Base-by-base conservation (phyloP, 2,888 invertebrate species). In the Muschampia plurimacula region DNA sequence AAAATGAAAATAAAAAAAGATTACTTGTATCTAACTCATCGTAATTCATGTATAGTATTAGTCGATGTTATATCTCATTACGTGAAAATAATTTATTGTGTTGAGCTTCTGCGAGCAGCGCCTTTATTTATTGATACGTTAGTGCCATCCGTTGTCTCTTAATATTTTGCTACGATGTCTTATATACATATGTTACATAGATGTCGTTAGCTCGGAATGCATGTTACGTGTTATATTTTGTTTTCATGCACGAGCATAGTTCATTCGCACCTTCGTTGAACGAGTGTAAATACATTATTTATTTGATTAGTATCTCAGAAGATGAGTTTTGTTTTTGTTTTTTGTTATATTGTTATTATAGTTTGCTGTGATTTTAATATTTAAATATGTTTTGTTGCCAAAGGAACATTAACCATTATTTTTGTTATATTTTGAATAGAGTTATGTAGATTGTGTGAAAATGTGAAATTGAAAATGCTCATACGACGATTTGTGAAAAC, bases 1-100 rank as follows among this genome's bases (percentile, higher is more conserved):
- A 59, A 65, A 57, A n/a, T n/a, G n/a, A n/a, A n/a, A n/a, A n/a
- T n/a, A 78, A 83, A 83, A 82, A 84, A 84, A 82, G 80, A 52
- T 65, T 46, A 57, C 52, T 60, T 70, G 13, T 70, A 59, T 70
- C 46, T 65, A 65, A 59, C 65, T 71, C 49, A 60, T 44, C n/a
- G 52, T 71, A 52, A 41, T 71, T 66, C 55, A 69, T 64, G 22
- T 57, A 13, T 70, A 46, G 70, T 71, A 70, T 52, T 52, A 57
- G 28, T 57, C 12, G 57, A 22, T 28, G 2, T 32, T 32, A 60
- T 36, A 1, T n/a, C 13, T 60, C 36, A 36, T 39, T 60, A n/a
- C n/a, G 36, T 60, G 13, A 57, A 57, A 36, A n/a, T 39, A 60
- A 60, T 36, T 57, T 57, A 57, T 57, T 57, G 57, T 60, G n/a